Evolutionary conservation across 2,797 vertebrate species (phyloP), one percentile per base, ranked within the genome.

Genomic region (Paramormyrops hopkinsi): DNA sequence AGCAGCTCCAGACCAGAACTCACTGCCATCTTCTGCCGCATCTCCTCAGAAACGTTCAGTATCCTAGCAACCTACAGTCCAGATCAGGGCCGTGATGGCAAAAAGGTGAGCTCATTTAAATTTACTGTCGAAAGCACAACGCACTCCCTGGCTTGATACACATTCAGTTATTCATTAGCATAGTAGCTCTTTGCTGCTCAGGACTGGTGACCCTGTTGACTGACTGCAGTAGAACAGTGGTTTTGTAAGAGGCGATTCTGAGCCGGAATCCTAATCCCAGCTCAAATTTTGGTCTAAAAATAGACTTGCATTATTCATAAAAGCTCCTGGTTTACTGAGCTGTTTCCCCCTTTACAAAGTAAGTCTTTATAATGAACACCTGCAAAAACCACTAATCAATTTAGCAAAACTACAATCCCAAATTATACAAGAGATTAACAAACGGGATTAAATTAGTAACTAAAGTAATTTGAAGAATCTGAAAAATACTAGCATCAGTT

Each of bases 1-100:
- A 99, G 96, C 88, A 99, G 95, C 95, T 99, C 98, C 96, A 97
- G 95, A 90, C 98, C 98, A 0, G 97, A 99, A 91, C 95, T 96
- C 90, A 99, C 98, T 88, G 97, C 98, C 98, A 99, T 98, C 92
- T 95, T 97, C 93, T 92, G 96, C 94, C 97, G 96, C 95, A 95
- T 95, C 93, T 98, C 97, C 2, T 94, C 95, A 0, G 95, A 96
- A 94, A 97, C 96, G 12, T 96, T 96, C 93, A 97, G 89, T 93
- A 99, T 98, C 92, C 96, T 96, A 87, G 97, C 97, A 3, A 98
- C 97, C 98, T 99, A 93, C 92, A n/a, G 4, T 25, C 22, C 51
- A 76, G 14, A 50, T 50, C 46, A 4, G 90, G 51, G 29, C 17
- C 33, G 2, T 22, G 33, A 44, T 56, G 29, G 53, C 50, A 56